Evolutionary conservation across 2,113 vertebrate genomes (phyloP), one percentile per base, ranked within the genome.

Genomic region (Vanacampus margaritifer): DNA sequence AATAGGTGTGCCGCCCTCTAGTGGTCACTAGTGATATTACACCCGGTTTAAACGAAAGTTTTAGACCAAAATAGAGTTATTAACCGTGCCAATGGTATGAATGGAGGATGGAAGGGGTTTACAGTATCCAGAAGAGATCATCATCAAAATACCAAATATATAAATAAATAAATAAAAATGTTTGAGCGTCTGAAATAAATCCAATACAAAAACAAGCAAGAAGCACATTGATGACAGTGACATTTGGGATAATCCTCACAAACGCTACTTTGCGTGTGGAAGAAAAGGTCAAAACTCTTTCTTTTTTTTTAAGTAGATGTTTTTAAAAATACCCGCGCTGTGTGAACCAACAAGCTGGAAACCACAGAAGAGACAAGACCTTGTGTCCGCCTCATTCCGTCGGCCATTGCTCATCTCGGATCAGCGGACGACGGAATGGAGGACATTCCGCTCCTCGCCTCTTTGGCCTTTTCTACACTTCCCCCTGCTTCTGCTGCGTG

Each of bases 401-500:
- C n/a, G 8, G 48, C 28, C 43, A 71, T 70, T 68, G 48, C 26
- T 71, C 12, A 75, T 79, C 81, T 81, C 74, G 67, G 72, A 86
- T 79, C 69, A 77, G 56, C 64, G 69, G n/a, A 28, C 17, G 46
- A 71, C 26, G n/a, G 37, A 54, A 68, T 36, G n/a, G 0, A 57
- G 50, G 76, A 66, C 50, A 32, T 73, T 37, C 68, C 67, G 76
- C 80, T 68, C 71, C 78, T 68, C 68, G 64, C 70, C 71, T 72
- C 67, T 64, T 86, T 71, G 78, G 75, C 74, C 28, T 79, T 81
- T 81, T 84, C 82, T 83, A 81, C 69, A 78, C 84, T 79, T 72
- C 77, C 60, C 70, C 73, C 73, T 69, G 72, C 68, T 79, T 62
- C 69, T 67, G 67, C 73, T 65, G 78, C 60, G 69, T 64, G 46